Base-by-base conservation (phyloP, 2,113 vertebrate genomes). In the Forbesichthys agassizii region DNA sequence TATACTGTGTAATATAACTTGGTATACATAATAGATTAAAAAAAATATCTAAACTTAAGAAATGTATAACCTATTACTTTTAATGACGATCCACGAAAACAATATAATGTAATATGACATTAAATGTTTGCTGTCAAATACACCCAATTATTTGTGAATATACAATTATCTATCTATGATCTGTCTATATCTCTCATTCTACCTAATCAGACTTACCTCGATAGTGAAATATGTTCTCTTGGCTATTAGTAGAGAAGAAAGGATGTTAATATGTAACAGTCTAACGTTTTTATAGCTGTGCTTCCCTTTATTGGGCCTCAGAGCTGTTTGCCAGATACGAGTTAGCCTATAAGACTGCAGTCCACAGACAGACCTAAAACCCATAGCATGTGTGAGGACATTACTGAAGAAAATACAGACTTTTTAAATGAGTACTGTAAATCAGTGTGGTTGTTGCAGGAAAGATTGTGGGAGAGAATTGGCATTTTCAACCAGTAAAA, bases 401-500 rank as follows among this genome's bases (percentile, higher is more conserved):
- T 16, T 42, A 52, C 51, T 27, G 65, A 68, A 8, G 36, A 72
- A 80, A 61, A 52, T 47, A 27, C 68, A 71, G 72, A 72, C 78
- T 86, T 84, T 81, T 80, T 68, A 66, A 74, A 66, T 72, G 20
- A 55, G 68, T 42, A 42, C 36, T 42, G 36, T 88, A 85, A 88
- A 86, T 88, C 82, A 54, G 33, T 58, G 46, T 0, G 55, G 61
- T 65, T 57, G 18, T 8, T 46, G 69, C 5, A 11, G 62, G 69
- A 58, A 71, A 64, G 79, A 68, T 72, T 84, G 74, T 68, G 62
- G 68, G 76, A 80, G 74, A 75, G 78, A 87, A 68, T 52, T 72
- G 82, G 62, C 76, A 80, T 78, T 85, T 84, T 81, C 69, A 82
- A 75, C 62, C 71, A 81, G 81, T 69, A 77, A 84, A 87, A 87